phyloP scores from a whole-genome alignment of 2,797 vertebrate species.

The Takifugu ocellatus region DNA sequence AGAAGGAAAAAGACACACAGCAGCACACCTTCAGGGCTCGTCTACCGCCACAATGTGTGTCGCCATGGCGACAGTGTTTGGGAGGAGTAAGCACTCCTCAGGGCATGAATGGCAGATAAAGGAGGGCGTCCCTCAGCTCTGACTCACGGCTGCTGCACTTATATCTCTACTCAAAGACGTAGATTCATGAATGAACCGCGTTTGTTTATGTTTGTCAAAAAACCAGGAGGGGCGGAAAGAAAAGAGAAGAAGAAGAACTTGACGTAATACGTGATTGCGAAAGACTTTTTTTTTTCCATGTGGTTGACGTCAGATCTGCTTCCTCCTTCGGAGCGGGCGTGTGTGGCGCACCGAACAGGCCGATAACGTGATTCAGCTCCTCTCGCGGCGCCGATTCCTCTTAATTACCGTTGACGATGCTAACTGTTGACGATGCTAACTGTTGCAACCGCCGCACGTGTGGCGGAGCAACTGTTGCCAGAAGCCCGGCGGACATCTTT shows the following conservation, averaged over 20 bases:
- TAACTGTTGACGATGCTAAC: no score
- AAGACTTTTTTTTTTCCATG: slow-evolving; percentile 33
- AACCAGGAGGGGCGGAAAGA: slow-evolving; percentile 33
- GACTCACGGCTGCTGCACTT: slow-evolving; percentile 55
- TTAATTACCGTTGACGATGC: no score
- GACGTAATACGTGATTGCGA: slow-evolving; percentile 29
- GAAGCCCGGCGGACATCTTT: no score
- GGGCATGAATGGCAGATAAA: slow-evolving; percentile 54
- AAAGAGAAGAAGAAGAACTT: slow-evolving; percentile 6
- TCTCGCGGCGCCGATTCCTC: no score
- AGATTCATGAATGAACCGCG: slow-evolving; percentile 65
- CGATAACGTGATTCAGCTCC: no score
- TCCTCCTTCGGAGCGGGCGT: no score
- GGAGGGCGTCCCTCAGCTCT: slow-evolving; percentile 55
- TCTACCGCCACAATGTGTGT: slow-evolving; percentile 49
- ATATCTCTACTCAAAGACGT: slow-evolving; percentile 46
- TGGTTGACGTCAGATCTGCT: slow-evolving; percentile 21
- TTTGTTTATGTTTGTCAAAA: slow-evolving; percentile 44
- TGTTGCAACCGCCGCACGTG: no score
- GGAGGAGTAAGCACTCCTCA: slow-evolving; percentile 57
- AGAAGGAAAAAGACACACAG: slow-evolving; percentile 11
- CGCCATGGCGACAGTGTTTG: slow-evolving; percentile 68
- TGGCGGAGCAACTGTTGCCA: no score
- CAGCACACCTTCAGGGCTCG: slow-evolving; percentile 64
- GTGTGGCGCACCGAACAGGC: no score